phyloP scores from a whole-genome alignment of 2,888 invertebrate species.

The Teleiodes luculella region DNA sequence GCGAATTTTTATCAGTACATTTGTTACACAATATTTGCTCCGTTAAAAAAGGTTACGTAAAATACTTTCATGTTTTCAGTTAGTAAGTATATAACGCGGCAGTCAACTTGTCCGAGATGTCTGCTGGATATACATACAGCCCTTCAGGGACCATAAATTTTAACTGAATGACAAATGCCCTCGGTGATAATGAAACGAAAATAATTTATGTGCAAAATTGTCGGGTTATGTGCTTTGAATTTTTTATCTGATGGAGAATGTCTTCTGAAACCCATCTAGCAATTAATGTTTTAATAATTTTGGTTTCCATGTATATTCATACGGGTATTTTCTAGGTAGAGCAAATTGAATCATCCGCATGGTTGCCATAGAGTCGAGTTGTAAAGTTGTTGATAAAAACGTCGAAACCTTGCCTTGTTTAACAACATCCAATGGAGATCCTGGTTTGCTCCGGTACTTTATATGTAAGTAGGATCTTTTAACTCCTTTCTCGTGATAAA shows the following conservation, averaged over 20 bases:
- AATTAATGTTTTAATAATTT: background rate
- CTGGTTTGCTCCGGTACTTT: background rate
- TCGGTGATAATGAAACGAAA: slow-evolving; percentile 12
- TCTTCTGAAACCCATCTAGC: too few species aligned
- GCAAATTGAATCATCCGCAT: too few species aligned
- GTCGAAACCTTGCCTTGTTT: background rate
- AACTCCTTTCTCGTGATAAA: slow-evolving; percentile 3
- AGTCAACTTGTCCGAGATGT: slow-evolving; percentile 6
- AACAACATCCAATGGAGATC: background rate
- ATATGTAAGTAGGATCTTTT: slow-evolving; percentile 5
- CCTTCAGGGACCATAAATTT: slow-evolving; percentile 11
- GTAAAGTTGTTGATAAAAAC: background rate
- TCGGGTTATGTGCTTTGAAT: background rate
- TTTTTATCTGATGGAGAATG: too few species aligned
- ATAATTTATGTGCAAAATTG: slow-evolving; percentile 10
- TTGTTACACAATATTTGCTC: too few species aligned
- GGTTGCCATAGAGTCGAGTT: too few species aligned
- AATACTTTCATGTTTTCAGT: background rate
- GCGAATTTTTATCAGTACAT: too few species aligned
- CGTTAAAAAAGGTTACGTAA: too few species aligned
- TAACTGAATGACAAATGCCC: slow-evolving; percentile 8
- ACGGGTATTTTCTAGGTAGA: too few species aligned
- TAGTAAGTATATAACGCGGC: background rate
- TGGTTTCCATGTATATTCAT: too few species aligned
- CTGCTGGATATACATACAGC: slow-evolving; percentile 3